Percentiles rank a stretch among this genome's conserved stretches.
Conservation (phyloP, 2,113 vertebrate species). For the Anhinga rufa region DNA sequence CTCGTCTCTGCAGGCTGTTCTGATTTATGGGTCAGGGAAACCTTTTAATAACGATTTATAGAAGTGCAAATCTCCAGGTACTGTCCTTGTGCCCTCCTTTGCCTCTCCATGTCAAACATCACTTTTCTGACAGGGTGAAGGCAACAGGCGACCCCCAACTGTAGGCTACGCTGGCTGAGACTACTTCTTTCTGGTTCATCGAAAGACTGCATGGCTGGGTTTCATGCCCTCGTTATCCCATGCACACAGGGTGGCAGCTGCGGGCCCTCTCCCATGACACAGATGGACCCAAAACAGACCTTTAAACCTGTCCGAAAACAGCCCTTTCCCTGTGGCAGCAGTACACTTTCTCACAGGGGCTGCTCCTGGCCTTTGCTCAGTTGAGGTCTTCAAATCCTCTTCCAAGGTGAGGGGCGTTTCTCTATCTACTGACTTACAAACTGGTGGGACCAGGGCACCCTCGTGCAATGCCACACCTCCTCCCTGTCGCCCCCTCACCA, state of each 20-base stretch:
- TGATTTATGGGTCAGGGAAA: not conserved
- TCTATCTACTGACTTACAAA: rapidly evolving
- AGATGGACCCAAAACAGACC: not conserved
- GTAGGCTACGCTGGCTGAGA: not conserved
- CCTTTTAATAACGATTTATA: rapidly evolving
- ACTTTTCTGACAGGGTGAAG: not conserved
- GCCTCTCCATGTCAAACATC: not conserved
- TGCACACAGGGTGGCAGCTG: rapidly evolving
- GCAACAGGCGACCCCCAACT: rapidly evolving
- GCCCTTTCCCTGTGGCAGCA: not conserved
- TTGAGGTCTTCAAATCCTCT: not conserved
- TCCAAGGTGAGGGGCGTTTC: not conserved
- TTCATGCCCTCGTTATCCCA: rapidly evolving
- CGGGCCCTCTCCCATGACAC: not conserved
- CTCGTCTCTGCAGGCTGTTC: not conserved
- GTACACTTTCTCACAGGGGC: rapidly evolving
- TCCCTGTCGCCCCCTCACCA: rapidly evolving
- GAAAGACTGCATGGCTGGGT: rapidly evolving
- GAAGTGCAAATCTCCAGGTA: not conserved
- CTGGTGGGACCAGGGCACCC: rapidly evolving
- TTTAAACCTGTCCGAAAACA: not conserved
- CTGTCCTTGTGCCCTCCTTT: not conserved
- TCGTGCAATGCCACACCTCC: rapidly evolving
- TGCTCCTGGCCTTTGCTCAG: not conserved
- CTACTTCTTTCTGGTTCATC: not conserved